Conservation (phyloP, 2,797 vertebrate genomes). For the Acanthurus tractus region DNA sequence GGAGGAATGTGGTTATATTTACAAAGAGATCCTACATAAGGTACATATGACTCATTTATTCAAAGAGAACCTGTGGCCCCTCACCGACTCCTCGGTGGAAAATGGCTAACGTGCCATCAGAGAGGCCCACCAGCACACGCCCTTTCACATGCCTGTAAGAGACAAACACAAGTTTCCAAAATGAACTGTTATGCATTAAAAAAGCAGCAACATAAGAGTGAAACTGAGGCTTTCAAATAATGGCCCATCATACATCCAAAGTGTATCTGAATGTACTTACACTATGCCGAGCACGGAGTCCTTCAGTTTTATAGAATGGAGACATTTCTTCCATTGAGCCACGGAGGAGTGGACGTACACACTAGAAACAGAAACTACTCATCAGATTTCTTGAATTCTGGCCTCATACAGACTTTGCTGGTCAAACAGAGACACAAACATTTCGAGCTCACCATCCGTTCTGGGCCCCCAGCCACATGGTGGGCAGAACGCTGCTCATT, state of each 20-base stretch:
- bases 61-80: slow-evolving; percentile 26
- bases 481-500: slow-evolving; percentile 97
- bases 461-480: slow-evolving; percentile 98
- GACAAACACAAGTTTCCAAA: neutral
- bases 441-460: slow-evolving; percentile 91
- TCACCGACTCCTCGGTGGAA: slow-evolving; percentile 97
- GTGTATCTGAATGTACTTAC: slow-evolving; percentile 84
- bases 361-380: slow-evolving; percentile 81
- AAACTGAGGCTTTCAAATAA: neutral
- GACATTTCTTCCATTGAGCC: slow-evolving; percentile 97
- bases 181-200: neutral
- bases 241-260: neutral
- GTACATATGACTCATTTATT: neutral
- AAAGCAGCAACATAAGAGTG: neutral
- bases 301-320: slow-evolving; percentile 97
- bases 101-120: slow-evolving; percentile 95
- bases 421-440: neutral
- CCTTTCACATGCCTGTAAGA: slow-evolving; percentile 94
- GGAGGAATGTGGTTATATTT: neutral
- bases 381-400: neutral
- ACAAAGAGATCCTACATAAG: neutral
- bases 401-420: rapidly evolving
- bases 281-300: slow-evolving; percentile 97
- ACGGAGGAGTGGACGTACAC: slow-evolving; percentile 98
- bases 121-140: slow-evolving; percentile 94